phyloP scores from a whole-genome alignment of 2,797 vertebrate species.

The Alcedo atthis region DNA sequence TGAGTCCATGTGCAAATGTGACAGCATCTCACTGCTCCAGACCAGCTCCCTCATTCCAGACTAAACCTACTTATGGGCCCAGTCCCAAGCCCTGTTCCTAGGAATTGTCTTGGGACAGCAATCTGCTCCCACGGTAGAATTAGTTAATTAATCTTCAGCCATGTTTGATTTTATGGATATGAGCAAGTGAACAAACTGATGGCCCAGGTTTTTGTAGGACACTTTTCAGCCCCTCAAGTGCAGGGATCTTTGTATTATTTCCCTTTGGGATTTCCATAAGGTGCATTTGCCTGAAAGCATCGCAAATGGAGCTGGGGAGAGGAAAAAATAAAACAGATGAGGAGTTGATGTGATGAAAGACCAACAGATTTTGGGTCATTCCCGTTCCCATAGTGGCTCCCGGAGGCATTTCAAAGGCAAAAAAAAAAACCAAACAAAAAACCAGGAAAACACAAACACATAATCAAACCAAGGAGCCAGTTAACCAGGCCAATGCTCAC shows the following conservation, averaged over 20 bases:
- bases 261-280: neutral
- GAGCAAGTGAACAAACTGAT: accelerated
- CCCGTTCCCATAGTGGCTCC: neutral
- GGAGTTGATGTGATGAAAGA: neutral
- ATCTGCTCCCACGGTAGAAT: neutral
- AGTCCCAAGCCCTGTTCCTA: neutral
- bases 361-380: neutral
- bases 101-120: neutral
- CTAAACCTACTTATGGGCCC: accelerated
- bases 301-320: accelerated
- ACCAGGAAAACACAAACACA: neutral
- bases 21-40: neutral
- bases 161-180: accelerated
- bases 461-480: neutral
- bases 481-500: neutral
- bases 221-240: neutral
- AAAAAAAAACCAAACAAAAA: too few relatives aligned
- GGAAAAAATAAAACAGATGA: neutral
- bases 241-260: neutral
- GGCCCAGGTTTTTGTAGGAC: neutral
- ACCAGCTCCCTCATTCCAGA: neutral
- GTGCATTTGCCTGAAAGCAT: neutral
- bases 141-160: neutral
- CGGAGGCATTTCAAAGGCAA: neutral
- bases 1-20: accelerated